phyloP scores from a whole-genome alignment of 2,888 invertebrate species.

The Ypsolopha scabrella region DNA sequence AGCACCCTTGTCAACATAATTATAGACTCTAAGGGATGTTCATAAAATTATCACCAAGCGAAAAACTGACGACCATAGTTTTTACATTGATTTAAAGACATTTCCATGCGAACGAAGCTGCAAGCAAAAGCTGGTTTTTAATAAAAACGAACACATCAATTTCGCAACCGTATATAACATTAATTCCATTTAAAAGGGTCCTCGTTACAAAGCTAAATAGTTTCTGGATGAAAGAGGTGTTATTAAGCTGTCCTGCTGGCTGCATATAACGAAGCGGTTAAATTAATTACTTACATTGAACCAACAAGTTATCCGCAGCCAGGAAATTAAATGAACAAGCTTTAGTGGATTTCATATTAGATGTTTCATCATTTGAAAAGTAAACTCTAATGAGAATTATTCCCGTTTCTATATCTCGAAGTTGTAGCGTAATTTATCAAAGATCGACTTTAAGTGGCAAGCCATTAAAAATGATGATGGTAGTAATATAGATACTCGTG shows the following conservation, averaged over 20 bases:
- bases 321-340: conserved; percentile 50
- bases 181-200: conserved; percentile 10
- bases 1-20: background rate
- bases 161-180: background rate
- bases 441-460: background rate
- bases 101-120: too few species aligned
- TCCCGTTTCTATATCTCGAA: background rate
- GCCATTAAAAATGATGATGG: conserved; percentile 8
- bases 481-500: conserved; percentile 5
- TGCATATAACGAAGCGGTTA: conserved; percentile 33
- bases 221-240: conserved; percentile 13
- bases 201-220: conserved; percentile 16
- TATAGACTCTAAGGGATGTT: too few species aligned
- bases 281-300: conserved; percentile 54
- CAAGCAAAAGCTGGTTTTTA: too few species aligned
- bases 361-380: conserved; percentile 5
- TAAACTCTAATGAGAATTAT: background rate
- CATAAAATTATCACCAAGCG: background rate
- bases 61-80: background rate
- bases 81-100: too few species aligned
- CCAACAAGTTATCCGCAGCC: conserved; percentile 42
- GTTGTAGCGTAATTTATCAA: background rate
- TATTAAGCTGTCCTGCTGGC: conserved; percentile 17
- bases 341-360: conserved; percentile 27
- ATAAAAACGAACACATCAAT: background rate